Conservation (phyloP, 2,113 vertebrate species). For the Notothenia coriiceps region DNA sequence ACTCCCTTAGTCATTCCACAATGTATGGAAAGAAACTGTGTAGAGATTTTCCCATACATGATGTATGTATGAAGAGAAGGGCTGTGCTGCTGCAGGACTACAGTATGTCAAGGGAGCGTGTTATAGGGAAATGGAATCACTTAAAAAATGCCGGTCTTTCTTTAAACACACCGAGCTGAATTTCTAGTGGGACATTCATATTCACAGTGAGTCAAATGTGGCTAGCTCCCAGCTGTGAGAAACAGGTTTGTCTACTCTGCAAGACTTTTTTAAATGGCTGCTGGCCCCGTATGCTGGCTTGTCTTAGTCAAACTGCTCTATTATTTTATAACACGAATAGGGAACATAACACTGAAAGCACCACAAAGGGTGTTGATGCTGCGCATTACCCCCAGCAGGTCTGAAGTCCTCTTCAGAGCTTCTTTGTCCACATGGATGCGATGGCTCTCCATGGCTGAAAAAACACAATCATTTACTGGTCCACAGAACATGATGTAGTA, state of each 20-base stretch:
- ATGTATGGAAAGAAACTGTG: no score
- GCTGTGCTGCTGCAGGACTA: not conserved
- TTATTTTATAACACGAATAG: not conserved
- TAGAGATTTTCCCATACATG: not conserved
- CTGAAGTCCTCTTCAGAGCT: conserved; percentile 88
- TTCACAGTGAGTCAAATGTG: not conserved
- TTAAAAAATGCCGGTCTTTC: not conserved
- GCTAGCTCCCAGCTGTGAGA: conserved; percentile 30
- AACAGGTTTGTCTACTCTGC: conserved; percentile 11
- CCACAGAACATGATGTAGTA: not conserved
- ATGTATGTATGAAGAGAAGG: not conserved
- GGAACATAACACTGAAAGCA: not conserved
- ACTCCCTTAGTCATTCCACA: not conserved
- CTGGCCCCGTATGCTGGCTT: not conserved
- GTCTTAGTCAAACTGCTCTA: not conserved
- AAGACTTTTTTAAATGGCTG: no score
- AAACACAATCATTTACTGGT: not conserved
- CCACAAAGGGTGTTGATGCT: not conserved
- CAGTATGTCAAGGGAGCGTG: not conserved
- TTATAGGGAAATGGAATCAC: not conserved
- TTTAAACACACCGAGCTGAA: conserved; percentile 7
- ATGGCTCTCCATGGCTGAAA: conserved; percentile 91
- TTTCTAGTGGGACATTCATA: conserved; percentile 27
- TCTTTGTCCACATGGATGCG: conserved; percentile 88
- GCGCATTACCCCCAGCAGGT: conserved; percentile 88